These are phyloP conservation scores for Drosophila multiciliata DNA, from an alignment of 2,888 invertebrate species.

Conservation along the genomic window DNA sequence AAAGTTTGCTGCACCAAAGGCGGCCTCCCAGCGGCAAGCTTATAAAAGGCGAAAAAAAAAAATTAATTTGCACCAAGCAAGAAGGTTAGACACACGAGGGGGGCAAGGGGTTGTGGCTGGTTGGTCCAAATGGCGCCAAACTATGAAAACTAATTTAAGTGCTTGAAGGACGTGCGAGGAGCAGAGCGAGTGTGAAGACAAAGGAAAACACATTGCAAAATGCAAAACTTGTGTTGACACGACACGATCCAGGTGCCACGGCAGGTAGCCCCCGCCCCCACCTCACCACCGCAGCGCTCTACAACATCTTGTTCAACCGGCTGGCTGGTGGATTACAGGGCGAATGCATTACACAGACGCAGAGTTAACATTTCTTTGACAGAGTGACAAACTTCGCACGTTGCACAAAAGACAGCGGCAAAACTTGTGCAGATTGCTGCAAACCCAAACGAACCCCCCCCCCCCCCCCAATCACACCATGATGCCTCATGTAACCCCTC, in stretches of 20 bases:
- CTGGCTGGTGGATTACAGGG: slow-evolving; percentile 50
- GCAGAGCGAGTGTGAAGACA: slow-evolving; percentile 17
- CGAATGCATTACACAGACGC: slow-evolving; percentile 52
- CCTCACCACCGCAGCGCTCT: neutral
- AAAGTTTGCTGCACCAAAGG: slow-evolving; percentile 60
- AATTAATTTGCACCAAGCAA: slow-evolving; percentile 67
- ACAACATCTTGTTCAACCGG: slow-evolving; percentile 28
- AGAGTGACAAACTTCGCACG: slow-evolving; percentile 75
- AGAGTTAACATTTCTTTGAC: slow-evolving; percentile 63
- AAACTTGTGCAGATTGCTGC: slow-evolving; percentile 69
- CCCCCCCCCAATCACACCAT: no score
- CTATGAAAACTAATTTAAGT: slow-evolving; percentile 77
- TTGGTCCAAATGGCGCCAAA: slow-evolving; percentile 56
- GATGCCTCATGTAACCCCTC: neutral
- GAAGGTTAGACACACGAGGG: neutral
- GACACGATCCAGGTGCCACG: slow-evolving; percentile 43
- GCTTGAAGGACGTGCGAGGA: slow-evolving; percentile 51
- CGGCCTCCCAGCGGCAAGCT: slow-evolving; percentile 63
- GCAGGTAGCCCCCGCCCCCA: slow-evolving; percentile 8
- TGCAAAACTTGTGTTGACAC: slow-evolving; percentile 77
- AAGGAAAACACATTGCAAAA: slow-evolving; percentile 67
- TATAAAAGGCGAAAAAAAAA: slow-evolving; percentile 44
- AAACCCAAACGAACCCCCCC: neutral
- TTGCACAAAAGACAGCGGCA: slow-evolving; percentile 65
- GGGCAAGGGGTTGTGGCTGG: neutral